Evolutionary conservation across 2,797 vertebrate species (phyloP).

Genomic region (Coregonus sp.): DNA sequence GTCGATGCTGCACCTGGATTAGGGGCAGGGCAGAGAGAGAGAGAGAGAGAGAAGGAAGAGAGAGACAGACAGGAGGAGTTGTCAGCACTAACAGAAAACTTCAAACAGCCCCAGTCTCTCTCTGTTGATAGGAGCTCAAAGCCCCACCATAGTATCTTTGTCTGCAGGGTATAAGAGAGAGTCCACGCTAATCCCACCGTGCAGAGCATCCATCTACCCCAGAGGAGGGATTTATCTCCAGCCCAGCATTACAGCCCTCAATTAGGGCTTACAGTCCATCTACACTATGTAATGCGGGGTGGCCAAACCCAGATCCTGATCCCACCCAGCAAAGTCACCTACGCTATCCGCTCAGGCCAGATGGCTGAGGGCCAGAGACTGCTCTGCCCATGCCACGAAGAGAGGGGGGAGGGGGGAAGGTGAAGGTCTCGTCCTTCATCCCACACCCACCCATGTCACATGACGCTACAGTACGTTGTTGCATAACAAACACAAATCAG

Average conservation of each 20-base stretch:
- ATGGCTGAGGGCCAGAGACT: slow-evolving; percentile 63
- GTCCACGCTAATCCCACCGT: neutral
- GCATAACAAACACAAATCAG: slow-evolving; percentile 43
- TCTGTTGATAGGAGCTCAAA: neutral
- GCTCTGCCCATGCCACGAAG: slow-evolving; percentile 37
- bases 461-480: slow-evolving; percentile 43
- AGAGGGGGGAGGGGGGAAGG: slow-evolving; percentile 16
- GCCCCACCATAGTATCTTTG: neutral
- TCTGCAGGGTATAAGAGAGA: neutral
- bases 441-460: slow-evolving; percentile 45
- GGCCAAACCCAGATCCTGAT: slow-evolving; percentile 19
- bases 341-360: slow-evolving; percentile 59
- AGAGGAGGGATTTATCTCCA: slow-evolving; percentile 58
- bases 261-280: slow-evolving; percentile 74
- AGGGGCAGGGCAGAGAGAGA: slow-evolving; percentile 10
- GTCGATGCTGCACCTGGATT: slow-evolving; percentile 82
- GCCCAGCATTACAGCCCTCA: slow-evolving; percentile 71
- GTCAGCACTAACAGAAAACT: slow-evolving; percentile 67
- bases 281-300: slow-evolving; percentile 65
- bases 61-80: slow-evolving; percentile 70
- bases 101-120: slow-evolving; percentile 21
- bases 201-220: neutral
- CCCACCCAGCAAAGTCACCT: slow-evolving; percentile 57
- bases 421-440: slow-evolving; percentile 47
- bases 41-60: slow-evolving; percentile 20